Evolutionary conservation across 2,888 invertebrate species (phyloP).

Genomic region (Thyatira batis): DNA sequence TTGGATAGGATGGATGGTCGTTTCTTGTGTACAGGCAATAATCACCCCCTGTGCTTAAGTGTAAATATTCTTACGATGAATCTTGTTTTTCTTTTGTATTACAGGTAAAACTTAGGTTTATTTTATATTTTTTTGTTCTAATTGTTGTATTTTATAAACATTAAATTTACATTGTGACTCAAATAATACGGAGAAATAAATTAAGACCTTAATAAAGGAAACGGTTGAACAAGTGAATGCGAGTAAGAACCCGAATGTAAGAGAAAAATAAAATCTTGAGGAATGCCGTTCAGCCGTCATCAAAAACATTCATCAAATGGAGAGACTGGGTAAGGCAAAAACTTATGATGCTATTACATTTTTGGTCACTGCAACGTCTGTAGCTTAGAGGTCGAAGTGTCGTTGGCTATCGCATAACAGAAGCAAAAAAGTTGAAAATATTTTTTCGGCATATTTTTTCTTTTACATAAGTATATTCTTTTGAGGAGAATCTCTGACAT

Average conservation of each 20-base stretch:
- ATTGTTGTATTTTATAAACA: no score
- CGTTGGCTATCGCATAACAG: constrained; percentile 32
- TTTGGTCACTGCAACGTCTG: constrained; percentile 33
- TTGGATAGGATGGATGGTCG: not conserved
- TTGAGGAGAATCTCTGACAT: constrained; percentile 42
- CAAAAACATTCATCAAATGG: constrained; percentile 20
- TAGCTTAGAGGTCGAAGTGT: constrained; percentile 33
- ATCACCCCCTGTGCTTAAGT: no score
- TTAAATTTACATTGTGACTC: no score
- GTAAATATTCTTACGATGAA: no score
- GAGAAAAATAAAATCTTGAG: constrained; percentile 2
- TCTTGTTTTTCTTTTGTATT: no score
- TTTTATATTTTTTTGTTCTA: no score
- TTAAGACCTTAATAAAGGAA: constrained; percentile 2
- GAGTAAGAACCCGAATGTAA: constrained; percentile 2
- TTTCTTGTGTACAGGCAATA: not conserved
- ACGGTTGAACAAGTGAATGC: constrained; percentile 1
- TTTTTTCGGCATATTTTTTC: constrained; percentile 37
- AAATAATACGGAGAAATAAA: no score
- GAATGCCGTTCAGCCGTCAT: constrained; percentile 17
- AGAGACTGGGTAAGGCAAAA: constrained; percentile 17
- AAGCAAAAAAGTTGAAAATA: constrained; percentile 37
- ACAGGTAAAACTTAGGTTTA: no score
- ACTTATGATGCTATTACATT: constrained; percentile 29
- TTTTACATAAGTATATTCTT: constrained; percentile 54